phyloP scores from a whole-genome alignment of 2,888 invertebrate genomes.

The Sturmia bella region DNA sequence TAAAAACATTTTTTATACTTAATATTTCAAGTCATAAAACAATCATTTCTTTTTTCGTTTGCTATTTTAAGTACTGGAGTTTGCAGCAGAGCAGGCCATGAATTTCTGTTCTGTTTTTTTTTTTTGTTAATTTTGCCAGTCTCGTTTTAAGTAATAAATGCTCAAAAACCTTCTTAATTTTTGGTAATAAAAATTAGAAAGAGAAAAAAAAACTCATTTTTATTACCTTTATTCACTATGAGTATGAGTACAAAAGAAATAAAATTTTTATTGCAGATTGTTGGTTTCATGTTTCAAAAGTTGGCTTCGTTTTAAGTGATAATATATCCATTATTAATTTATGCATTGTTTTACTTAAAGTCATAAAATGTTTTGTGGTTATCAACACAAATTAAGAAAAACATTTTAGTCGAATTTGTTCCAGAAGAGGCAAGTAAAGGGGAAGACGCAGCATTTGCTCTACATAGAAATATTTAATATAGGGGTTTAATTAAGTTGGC shows the following conservation, averaged over 20 bases:
- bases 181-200: conserved; percentile 62
- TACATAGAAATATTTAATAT: no score
- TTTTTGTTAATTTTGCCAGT: not conserved
- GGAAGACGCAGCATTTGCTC: no score
- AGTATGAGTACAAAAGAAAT: not conserved
- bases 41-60: not conserved
- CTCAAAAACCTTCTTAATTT: conserved; percentile 45
- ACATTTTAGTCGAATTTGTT: conserved; percentile 12
- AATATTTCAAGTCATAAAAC: conserved; percentile 67
- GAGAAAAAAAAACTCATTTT: conserved; percentile 36
- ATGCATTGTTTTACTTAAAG: conserved; percentile 25
- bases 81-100: conserved; percentile 36
- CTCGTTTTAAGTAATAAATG: conserved; percentile 21
- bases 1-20: conserved; percentile 51
- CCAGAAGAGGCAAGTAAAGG: not conserved
- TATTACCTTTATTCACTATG: conserved; percentile 50
- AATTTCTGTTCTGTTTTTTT: no score
- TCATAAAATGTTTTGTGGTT: conserved; percentile 31
- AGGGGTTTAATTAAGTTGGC: no score
- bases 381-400: not conserved
- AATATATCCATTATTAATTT: conserved; percentile 37
- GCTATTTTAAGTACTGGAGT: conserved; percentile 29
- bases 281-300: conserved; percentile 11
- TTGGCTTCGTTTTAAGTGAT: conserved; percentile 28
- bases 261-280: conserved; percentile 29